phyloP scores from a whole-genome alignment of 2,888 invertebrate genomes.

The Alcis repandata region DNA sequence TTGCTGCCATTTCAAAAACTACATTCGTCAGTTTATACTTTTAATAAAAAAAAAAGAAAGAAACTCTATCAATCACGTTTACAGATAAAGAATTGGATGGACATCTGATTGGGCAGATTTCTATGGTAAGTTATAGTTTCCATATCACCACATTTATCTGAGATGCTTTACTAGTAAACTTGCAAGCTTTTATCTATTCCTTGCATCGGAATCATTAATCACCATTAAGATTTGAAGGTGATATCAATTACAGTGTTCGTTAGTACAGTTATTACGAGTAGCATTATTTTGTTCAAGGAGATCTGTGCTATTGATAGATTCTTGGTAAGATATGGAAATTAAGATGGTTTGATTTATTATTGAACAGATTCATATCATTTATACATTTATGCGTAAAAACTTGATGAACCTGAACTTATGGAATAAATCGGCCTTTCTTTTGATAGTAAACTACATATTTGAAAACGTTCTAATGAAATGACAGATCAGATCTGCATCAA shows the following conservation, averaged over 20 bases:
- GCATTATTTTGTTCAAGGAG: conserved; percentile 38
- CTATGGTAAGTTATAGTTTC: background rate
- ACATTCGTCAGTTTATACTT: too few species aligned
- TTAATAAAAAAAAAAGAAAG: background rate
- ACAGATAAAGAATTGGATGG: background rate
- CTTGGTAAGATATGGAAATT: conserved; percentile 20
- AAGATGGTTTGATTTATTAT: background rate
- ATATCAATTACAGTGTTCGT: conserved; percentile 44
- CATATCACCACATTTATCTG: conserved; percentile 24
- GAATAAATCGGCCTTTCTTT: background rate
- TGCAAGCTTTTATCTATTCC: conserved; percentile 19
- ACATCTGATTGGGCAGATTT: background rate
- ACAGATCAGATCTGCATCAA: background rate
- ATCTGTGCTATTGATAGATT: conserved; percentile 33
- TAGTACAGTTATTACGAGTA: conserved; percentile 39
- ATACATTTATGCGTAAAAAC: too few species aligned
- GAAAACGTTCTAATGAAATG: background rate
- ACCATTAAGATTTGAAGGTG: conserved; percentile 48
- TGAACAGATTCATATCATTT: background rate
- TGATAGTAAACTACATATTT: background rate
- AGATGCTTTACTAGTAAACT: conserved; percentile 4
- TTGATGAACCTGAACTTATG: too few species aligned
- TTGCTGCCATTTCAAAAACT: background rate
- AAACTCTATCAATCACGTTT: background rate
- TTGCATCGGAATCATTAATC: conserved; percentile 43